phyloP scores from a whole-genome alignment of 1,140 invertebrate genomes.

The Macrocentrus cingulum region DNA sequence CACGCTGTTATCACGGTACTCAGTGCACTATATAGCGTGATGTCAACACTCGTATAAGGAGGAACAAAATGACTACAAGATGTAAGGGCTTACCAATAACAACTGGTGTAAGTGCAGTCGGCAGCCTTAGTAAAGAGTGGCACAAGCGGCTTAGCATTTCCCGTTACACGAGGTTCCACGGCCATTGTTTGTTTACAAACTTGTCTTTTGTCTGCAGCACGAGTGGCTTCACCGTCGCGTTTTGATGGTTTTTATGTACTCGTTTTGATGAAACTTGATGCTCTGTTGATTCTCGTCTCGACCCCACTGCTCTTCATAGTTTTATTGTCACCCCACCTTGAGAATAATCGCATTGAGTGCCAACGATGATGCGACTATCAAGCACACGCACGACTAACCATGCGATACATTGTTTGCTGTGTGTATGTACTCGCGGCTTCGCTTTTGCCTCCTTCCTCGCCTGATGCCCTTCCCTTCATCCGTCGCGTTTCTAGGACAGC shows the following conservation, averaged over 20 bases:
- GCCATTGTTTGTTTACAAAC: constrained; percentile 47
- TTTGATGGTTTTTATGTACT: background rate
- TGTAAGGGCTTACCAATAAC: constrained; percentile 64
- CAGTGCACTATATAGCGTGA: background rate
- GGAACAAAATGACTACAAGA: no score
- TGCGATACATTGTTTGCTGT: constrained; percentile 25
- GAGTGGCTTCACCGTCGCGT: background rate
- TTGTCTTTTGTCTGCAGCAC: background rate
- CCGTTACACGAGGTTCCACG: constrained; percentile 43
- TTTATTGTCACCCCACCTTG: constrained; percentile 11
- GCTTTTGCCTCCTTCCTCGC: background rate
- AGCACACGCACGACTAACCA: constrained; percentile 8
- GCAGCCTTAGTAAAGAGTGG: constrained; percentile 54
- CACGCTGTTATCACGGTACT: constrained; percentile 15
- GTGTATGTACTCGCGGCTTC: constrained; percentile 3
- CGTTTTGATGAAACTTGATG: background rate
- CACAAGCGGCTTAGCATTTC: constrained; percentile 53
- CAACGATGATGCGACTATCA: background rate
- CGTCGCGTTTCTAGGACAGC: constrained; percentile 25
- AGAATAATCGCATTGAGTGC: constrained; percentile 2
- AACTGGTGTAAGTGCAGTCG: constrained; percentile 60
- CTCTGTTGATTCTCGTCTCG: background rate
- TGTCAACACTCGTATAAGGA: background rate
- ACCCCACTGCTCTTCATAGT: constrained; percentile 11
- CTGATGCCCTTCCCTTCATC: background rate